Conservation (phyloP, 2,888 invertebrate species). For the Drosophila pseudotalamancana region DNA sequence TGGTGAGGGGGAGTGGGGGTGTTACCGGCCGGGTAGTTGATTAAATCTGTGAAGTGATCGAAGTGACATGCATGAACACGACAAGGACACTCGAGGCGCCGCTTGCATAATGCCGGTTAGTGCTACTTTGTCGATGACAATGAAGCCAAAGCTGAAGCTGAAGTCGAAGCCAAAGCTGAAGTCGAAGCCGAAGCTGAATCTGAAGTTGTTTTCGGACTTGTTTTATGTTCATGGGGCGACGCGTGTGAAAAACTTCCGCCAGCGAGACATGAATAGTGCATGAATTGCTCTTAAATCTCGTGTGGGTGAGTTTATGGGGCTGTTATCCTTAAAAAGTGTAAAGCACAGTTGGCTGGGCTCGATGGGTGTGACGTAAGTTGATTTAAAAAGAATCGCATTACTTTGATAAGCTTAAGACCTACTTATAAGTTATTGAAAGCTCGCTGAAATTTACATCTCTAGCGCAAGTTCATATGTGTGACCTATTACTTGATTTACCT, state of each 20-base stretch:
- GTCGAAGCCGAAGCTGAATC: conserved; percentile 19
- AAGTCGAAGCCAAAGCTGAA: conserved; percentile 20
- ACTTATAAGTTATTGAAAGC: too few species aligned
- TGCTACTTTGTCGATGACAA: conserved; percentile 43
- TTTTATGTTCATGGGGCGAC: conserved; percentile 35
- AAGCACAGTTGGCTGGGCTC: conserved; percentile 6
- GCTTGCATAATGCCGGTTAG: conserved; percentile 54
- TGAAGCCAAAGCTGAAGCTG: conserved; percentile 30
- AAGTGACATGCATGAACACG: conserved; percentile 65
- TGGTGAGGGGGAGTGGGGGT: background rate
- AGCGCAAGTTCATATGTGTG: too few species aligned
- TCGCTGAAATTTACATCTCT: too few species aligned
- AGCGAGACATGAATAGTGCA: conserved; percentile 41
- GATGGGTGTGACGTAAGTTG: background rate
- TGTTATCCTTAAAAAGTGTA: conserved; percentile 34
- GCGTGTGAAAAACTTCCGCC: conserved; percentile 56
- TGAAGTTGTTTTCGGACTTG: conserved; percentile 26
- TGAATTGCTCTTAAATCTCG: conserved; percentile 28
- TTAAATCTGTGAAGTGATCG: conserved; percentile 68
- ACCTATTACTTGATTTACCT: too few species aligned
- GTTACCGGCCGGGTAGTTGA: conserved; percentile 46
- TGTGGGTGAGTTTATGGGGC: conserved; percentile 40
- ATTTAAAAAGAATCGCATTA: background rate
- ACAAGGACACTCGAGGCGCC: conserved; percentile 59
- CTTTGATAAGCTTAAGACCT: too few species aligned